phyloP scores from a whole-genome alignment of 1,140 invertebrate genomes.

The Nixonia krombeini region DNA sequence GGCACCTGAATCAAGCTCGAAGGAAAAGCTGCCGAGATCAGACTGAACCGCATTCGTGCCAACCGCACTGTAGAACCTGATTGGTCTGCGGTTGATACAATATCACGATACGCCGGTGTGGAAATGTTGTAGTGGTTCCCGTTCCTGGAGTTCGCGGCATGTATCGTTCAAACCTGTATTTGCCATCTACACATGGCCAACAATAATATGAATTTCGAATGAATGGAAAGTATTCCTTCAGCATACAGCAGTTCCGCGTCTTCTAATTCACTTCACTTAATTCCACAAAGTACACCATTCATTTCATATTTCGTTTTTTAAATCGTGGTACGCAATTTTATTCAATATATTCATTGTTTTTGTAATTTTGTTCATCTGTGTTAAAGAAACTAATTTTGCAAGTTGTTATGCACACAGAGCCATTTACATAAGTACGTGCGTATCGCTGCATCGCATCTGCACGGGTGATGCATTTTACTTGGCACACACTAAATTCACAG shows the following conservation, averaged over 20 bases:
- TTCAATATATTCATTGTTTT: too few relatives aligned
- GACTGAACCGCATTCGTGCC: conserved; percentile 38
- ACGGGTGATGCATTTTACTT: conserved; percentile 29
- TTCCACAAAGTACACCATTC: too few relatives aligned
- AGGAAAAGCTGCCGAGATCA: conserved; percentile 45
- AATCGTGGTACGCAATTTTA: too few relatives aligned
- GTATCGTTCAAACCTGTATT: conserved; percentile 37
- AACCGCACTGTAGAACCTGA: conserved; percentile 41
- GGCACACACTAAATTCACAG: conserved; percentile 18
- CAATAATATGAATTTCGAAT: too few relatives aligned
- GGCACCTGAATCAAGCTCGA: conserved; percentile 37
- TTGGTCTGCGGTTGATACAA: conserved; percentile 49
- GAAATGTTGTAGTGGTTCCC: conserved; percentile 32
- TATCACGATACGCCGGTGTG: conserved; percentile 41
- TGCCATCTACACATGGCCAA: too few relatives aligned
- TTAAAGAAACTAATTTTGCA: too few relatives aligned
- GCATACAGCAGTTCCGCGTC: too few relatives aligned
- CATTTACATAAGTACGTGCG: conserved; percentile 12
- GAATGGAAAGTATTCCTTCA: too few relatives aligned
- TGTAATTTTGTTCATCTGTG: too few relatives aligned
- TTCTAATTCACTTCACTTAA: too few relatives aligned
- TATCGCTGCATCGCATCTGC: conserved; percentile 43
- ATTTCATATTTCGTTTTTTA: too few relatives aligned
- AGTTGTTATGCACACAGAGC: too few relatives aligned
- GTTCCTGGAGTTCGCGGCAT: conserved; percentile 25